Base-by-base conservation (phyloP, 1,140 invertebrate species). In the Trissolcus basalis region DNA sequence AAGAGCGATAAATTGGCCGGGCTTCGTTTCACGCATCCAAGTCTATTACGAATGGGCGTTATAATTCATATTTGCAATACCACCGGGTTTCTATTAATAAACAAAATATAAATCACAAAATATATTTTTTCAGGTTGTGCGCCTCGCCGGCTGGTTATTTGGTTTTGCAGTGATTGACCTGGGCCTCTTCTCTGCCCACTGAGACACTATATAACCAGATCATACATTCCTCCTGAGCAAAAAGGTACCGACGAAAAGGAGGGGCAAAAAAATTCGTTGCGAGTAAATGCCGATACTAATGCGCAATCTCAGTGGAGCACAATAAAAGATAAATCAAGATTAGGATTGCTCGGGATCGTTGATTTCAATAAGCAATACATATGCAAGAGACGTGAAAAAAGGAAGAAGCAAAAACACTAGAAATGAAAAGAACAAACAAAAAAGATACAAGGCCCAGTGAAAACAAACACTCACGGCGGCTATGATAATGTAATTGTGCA, bases 401-500 rank as follows among this genome's bases (percentile, higher is more conserved):
- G 1, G 19, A 27, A 27, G n/a, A 27, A 27, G 19, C 6, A 27
- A 27, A 27, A 27, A 27, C 1, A 27, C 19, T 6, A 27, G n/a
- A 35, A 33, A 48, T 41, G 54, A 33, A 16, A 64, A 61, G 41
- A 64, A 53, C 43, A 67, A 67, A 61, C 19, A 27, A 27, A 27
- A 27, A 27, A 27, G 19, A 27, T 6, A 27, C 19, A 6, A 27
- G 19, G 6, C 19, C 6, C 2, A 64, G n/a, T 33, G 44, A 74
- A 74, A 74, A 44, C 65, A 73, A 78, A 78, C 56, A 73, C 39
- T 68, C 27, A 54, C 19, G 54, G 69, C 59, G 54, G 61, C 69
- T 70, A 73, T 73, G 76, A 78, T 78, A 78, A 78, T 78, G 76
- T 78, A 78, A 78, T 73, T 78, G 76, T 73, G 54, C 60, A 70